Conservation (phyloP, 2,797 vertebrate genomes). For the Balearica regulorum region DNA sequence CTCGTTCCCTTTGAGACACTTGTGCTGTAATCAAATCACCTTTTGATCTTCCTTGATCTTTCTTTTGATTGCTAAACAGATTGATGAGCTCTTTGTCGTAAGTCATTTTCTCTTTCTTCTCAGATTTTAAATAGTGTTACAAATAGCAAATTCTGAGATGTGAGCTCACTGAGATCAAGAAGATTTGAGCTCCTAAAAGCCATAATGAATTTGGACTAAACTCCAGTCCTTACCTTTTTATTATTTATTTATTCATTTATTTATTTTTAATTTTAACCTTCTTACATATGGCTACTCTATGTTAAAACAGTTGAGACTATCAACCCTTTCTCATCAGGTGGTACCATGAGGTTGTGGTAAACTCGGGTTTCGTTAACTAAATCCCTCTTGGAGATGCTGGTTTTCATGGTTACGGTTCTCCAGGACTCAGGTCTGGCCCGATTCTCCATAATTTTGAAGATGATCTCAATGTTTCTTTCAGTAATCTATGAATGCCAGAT, state of each 20-base stretch:
- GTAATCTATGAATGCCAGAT: conserved; percentile 30
- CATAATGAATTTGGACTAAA: neutral
- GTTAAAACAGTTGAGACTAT: neutral
- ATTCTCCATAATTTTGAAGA: neutral
- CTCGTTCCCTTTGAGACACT: neutral
- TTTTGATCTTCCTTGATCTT: conserved; percentile 16
- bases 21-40: neutral
- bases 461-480: neutral
- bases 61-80: neutral
- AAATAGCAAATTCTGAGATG: neutral
- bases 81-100: neutral
- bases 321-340: neutral
- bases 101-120: neutral
- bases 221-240: neutral
- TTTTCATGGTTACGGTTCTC: neutral
- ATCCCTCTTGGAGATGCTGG: neutral
- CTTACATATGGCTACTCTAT: neutral
- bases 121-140: neutral
- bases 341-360: neutral
- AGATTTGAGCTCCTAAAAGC: neutral
- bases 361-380: neutral
- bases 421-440: neutral
- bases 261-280: neutral
- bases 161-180: neutral
- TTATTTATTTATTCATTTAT: neutral